Percentiles rank a stretch among this genome's conserved stretches.
Evolutionary conservation across 92 coral and sea anemone genomes (phyloP).

Genomic region (Chrysogorgia sp.): DNA sequence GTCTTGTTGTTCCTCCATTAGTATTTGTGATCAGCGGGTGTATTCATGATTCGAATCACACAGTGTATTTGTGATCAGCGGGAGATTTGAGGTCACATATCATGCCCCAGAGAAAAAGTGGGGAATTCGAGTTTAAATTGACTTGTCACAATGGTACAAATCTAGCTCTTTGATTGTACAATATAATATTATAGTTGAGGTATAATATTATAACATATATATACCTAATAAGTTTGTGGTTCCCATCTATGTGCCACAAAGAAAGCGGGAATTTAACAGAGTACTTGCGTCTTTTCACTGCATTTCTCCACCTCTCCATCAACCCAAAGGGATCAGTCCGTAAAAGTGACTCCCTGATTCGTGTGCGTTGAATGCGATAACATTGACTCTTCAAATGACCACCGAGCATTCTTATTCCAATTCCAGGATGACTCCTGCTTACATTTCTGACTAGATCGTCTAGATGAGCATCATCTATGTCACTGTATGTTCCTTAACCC

Average conservation of each 20-base stretch:
- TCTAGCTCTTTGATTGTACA: too few relatives aligned
- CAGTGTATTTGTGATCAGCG: too few relatives aligned
- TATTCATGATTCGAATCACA: too few relatives aligned
- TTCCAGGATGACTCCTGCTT: conserved; percentile 54
- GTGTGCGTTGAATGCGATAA: conserved; percentile 55
- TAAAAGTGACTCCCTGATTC: conserved; percentile 59
- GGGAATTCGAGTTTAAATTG: too few relatives aligned
- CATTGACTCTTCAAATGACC: conserved; percentile 53
- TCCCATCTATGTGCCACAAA: conserved; percentile 64
- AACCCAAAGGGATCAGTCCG: conserved; percentile 63
- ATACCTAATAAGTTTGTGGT: conserved; percentile 57
- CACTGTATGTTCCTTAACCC: conserved; percentile 55
- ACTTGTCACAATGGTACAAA: too few relatives aligned
- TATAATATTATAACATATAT: background rate
- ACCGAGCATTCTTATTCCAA: conserved; percentile 57
- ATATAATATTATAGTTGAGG: background rate
- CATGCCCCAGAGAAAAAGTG: background rate
- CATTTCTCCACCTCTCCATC: conserved; percentile 41
- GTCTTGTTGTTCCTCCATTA: too few relatives aligned
- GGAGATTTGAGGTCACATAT: background rate
- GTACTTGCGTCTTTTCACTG: conserved; percentile 54
- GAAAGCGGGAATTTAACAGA: conserved; percentile 56
- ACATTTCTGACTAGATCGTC: conserved; percentile 58
- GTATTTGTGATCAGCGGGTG: too few relatives aligned
- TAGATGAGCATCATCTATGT: conserved; percentile 54